Base-by-base conservation (phyloP, 2,888 invertebrate genomes). In the Diaprepes abbreviatus region DNA sequence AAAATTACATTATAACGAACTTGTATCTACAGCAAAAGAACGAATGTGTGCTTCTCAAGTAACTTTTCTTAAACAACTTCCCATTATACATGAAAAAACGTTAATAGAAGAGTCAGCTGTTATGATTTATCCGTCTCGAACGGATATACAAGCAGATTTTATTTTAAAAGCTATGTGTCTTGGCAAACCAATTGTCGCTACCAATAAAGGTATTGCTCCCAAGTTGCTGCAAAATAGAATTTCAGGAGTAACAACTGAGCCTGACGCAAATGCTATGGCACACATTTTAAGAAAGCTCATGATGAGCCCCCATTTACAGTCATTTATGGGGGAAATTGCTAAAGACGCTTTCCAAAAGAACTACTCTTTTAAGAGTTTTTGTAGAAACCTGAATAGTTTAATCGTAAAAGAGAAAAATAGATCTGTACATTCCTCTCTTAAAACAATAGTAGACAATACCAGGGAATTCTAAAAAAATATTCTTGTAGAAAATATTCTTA, bases 311-410 rank as follows among this genome's bases (percentile, higher is more conserved):
- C 80, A 81, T 62, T 73, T 83, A 60, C 79, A 80, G 58, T 74
- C 76, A 9, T 83, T 83, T 71, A 68, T 83, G 52, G 80, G 82
- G 7, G 80, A 82, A 58, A 82, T 83, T 80, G 80, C 81, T 0
- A 76, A 75, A 50, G 81, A 82, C 19, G 66, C 77, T 0, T 83
- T 80, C 57, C 68, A 76, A 3, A 79, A 79, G 48, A 73, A 77
- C 7, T 83, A 78, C 62, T 79, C 80, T 0, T 81, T 80, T 62
- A 74, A 77, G 0, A 77, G 75, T 24, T 79, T 83, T 57, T 75
- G 79, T n/a, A 71, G 75, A 6, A 73, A 59, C 28, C 10, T 75
- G 2, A 19, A 7, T 14, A 19, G 36, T 1, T 9, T 63, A 5
- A 54, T 21, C 1, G 21, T 55, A 0, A 24, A 17, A 17, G 33